Evolutionary conservation across 2,113 vertebrate species (phyloP).

Genomic region (Elgaria multicarinata): DNA sequence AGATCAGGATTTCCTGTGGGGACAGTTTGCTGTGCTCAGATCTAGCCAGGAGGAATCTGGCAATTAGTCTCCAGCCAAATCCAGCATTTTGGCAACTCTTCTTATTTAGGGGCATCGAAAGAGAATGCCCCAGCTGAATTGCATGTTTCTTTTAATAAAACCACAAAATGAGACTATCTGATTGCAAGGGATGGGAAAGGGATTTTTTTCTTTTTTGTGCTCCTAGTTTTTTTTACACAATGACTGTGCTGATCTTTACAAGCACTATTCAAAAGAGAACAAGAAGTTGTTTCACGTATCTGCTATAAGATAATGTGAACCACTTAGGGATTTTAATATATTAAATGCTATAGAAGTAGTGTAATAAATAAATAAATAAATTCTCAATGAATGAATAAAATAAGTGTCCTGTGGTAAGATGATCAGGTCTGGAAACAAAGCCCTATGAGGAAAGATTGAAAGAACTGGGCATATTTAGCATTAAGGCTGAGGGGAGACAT

Average conservation of each 20-base stretch:
- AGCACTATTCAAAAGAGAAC: not conserved
- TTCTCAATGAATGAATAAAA: not conserved
- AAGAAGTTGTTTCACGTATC: not conserved
- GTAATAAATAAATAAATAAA: too few species aligned
- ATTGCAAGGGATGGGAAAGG: slow-evolving; percentile 13
- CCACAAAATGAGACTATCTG: slow-evolving; percentile 6
- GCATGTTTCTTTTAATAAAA: slow-evolving; percentile 46
- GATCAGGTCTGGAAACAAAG: too few species aligned
- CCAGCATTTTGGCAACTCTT: slow-evolving; percentile 35
- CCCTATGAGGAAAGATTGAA: too few species aligned
- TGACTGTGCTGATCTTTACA: not conserved
- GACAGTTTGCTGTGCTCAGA: slow-evolving; percentile 22
- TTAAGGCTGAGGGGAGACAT: too few species aligned
- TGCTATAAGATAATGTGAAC: not conserved
- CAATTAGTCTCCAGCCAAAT: not conserved
- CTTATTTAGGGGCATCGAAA: slow-evolving; percentile 27
- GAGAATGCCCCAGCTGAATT: accelerated
- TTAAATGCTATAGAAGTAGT: too few species aligned
- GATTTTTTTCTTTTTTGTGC: not conserved
- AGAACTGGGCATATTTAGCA: too few species aligned
- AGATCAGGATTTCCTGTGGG: slow-evolving; percentile 34
- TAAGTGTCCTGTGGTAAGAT: not conserved
- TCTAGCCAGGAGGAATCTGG: slow-evolving; percentile 14
- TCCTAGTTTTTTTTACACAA: not conserved
- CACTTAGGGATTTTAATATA: too few species aligned